These are phyloP conservation scores for Sitta europaea DNA, from an alignment of 2,113 vertebrate genomes.

Conservation along the genomic window DNA sequence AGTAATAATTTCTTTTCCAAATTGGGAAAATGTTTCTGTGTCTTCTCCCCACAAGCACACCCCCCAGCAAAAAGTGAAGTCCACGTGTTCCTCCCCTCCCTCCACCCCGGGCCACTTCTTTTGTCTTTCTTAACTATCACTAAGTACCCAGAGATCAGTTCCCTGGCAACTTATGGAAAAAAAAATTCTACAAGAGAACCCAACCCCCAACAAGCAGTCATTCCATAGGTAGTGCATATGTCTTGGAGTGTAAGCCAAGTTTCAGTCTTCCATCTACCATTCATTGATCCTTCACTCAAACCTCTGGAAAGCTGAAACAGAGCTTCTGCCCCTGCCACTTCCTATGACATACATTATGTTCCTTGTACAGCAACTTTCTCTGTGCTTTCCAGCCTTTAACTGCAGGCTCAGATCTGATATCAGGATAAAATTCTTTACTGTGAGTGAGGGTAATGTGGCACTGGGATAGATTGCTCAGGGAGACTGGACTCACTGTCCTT, in stretches of 20 bases:
- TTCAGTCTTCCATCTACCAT: not conserved
- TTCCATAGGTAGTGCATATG: not conserved
- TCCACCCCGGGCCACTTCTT: too few relatives aligned
- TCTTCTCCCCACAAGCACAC: too few relatives aligned
- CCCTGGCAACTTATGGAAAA: too few relatives aligned
- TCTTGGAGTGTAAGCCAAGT: not conserved
- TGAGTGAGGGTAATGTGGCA: not conserved
- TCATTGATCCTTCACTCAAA: not conserved
- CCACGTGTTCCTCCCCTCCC: too few relatives aligned
- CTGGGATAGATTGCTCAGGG: not conserved
- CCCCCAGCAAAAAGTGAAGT: too few relatives aligned
- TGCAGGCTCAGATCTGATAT: not conserved
- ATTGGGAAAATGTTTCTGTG: not conserved
- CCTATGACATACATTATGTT: not conserved
- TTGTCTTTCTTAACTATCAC: too few relatives aligned
- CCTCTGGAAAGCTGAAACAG: not conserved
- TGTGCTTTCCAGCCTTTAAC: not conserved
- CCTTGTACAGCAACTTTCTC: not conserved
- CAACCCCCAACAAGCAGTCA: not conserved
- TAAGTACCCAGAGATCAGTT: too few relatives aligned
- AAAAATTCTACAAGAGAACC: too few relatives aligned
- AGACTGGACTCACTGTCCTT: not conserved
- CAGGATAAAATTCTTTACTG: not conserved
- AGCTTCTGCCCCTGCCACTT: not conserved
- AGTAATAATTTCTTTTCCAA: not conserved